phyloP scores from a whole-genome alignment of 2,113 vertebrate genomes.

The Morone chrysops region DNA sequence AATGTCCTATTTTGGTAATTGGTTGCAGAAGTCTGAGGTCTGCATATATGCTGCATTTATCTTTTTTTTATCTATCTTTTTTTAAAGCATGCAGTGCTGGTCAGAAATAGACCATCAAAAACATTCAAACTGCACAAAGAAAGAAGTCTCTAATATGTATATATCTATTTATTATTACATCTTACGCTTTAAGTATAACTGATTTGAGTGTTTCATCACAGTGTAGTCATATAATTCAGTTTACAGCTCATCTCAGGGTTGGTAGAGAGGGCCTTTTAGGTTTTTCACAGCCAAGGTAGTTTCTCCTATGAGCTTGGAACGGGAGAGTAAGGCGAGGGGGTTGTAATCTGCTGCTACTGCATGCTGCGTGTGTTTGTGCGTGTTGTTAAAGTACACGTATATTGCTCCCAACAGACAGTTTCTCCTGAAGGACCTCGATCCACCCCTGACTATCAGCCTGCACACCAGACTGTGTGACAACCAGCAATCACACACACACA shows the following conservation, averaged over 20 bases:
- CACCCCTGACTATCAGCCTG: constrained; percentile 19
- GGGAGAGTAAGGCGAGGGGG: too few species aligned
- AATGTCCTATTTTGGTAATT: constrained; percentile 25
- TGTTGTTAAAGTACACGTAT: constrained; percentile 25
- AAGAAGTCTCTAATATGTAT: too few species aligned
- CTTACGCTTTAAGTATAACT: too few species aligned
- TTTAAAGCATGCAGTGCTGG: too few species aligned
- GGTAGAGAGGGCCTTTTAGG: too few species aligned
- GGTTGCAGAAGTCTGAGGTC: constrained; percentile 32
- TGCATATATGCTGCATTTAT: neutral
- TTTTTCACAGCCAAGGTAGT: too few species aligned
- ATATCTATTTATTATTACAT: neutral
- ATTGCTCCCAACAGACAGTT: constrained; percentile 28
- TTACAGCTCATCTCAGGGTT: too few species aligned
- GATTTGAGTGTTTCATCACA: too few species aligned
- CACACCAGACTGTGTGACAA: constrained; percentile 5
- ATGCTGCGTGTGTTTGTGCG: neutral
- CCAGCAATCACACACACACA: constrained; percentile 27
- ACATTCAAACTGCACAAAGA: neutral
- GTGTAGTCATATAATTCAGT: too few species aligned
- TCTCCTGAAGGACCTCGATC: constrained; percentile 28
- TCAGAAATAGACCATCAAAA: neutral
- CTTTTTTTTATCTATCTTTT: neutral
- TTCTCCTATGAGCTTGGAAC: too few species aligned
- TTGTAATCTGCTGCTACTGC: neutral